Conservation (phyloP, 2,797 vertebrate genomes). For the Mareca penelope region DNA sequence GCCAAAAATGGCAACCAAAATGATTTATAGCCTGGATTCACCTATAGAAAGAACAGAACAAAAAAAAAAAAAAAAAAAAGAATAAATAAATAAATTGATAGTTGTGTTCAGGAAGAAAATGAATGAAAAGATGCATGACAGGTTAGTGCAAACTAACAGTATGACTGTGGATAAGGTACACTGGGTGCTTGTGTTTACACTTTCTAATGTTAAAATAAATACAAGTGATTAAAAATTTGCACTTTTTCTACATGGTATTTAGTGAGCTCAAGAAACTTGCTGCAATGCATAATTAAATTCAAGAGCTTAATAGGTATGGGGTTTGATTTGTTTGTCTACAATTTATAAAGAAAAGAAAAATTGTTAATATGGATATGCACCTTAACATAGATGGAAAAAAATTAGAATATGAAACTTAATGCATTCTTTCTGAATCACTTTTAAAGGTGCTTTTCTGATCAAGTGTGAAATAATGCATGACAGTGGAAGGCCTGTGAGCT, state of each 20-base stretch:
- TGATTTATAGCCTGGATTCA: neutral
- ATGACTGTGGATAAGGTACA: neutral
- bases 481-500: neutral
- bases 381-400: neutral
- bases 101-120: neutral
- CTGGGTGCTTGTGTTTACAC: rapidly evolving
- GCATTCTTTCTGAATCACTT: neutral
- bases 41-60: neutral
- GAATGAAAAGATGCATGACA: neutral
- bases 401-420: neutral
- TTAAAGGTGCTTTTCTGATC: neutral
- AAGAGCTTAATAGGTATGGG: neutral
- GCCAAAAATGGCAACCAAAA: neutral
- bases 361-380: neutral
- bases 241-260: neutral
- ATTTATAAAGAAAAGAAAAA: neutral
- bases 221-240: neutral
- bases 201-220: conserved; percentile 11
- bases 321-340: neutral
- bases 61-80: neutral
- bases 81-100: neutral
- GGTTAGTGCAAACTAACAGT: neutral
- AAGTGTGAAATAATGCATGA: neutral
- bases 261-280: conserved; percentile 15
- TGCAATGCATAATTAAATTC: conserved; percentile 19